Evolutionary conservation across 2,797 vertebrate genomes (phyloP), one percentile per base, ranked within the genome.

Genomic region (Columba guinea): DNA sequence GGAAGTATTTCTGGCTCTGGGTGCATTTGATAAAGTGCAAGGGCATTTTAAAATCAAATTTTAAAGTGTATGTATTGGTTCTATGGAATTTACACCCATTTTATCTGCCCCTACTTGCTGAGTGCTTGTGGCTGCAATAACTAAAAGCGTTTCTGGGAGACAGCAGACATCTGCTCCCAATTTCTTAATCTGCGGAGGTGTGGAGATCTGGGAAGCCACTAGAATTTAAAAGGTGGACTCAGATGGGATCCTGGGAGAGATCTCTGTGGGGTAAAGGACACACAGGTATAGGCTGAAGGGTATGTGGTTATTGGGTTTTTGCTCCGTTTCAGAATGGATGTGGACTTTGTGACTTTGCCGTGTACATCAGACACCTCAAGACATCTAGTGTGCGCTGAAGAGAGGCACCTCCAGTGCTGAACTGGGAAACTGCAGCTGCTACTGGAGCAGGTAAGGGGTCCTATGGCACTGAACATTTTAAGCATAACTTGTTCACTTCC

Each of bases 271-370:
- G 30, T 37, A 34, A 67, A 46, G 51, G 58, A 22, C 37, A 11
- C 64, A 65, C 46, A 39, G 51, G 20, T 11, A 10, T 27, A 52
- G 48, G 74, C 52, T 87, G 69, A 51, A 77, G 64, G 27, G 56
- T 89, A 69, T 62, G 48, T 65, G 21, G 24, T 49, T 34, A 34
- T 71, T 81, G 55, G 6, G 4, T 17, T 67, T 64, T 74, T 76
- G 41, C 51, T 71, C 59, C 16, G 4, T 89, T 93, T 82, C 78
- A 87, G 86, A 44, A 51, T 63, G 75, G 53, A 62, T 62, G 78
- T 52, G 73, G 77, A 12, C 13, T 77, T 32, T 55, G 88, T 53
- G 92, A 59, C 46, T 84, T 52, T 64, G 75, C 70, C 56, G 51
- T 0, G 0, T n/a, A 13, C 28, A n/a, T 44, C 24, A 32, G 32